Evolutionary conservation across 2,113 vertebrate species (phyloP).

Genomic region (Lethenteron reissneri): DNA sequence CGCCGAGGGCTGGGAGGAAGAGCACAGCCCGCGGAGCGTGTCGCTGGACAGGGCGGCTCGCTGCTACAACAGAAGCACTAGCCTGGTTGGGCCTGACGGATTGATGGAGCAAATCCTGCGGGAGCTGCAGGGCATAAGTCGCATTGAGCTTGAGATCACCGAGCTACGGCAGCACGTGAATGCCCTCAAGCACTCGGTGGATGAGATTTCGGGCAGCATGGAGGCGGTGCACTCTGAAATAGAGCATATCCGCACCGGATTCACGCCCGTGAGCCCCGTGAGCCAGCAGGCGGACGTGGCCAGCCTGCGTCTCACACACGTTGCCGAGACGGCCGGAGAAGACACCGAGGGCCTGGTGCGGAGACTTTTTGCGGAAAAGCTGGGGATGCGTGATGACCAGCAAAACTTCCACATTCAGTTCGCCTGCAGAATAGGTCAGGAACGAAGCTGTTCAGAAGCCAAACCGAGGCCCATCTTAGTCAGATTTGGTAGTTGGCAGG

Average conservation of each 20-base stretch:
- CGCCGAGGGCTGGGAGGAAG: neutral
- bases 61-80: neutral
- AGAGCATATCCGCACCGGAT: conserved; percentile 61
- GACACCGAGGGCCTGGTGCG: conserved; percentile 53
- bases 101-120: conserved; percentile 82
- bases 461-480: conserved; percentile 72
- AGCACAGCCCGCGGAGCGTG: neutral
- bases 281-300: conserved; percentile 63
- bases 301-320: conserved; percentile 66
- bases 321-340: conserved; percentile 66
- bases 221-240: conserved; percentile 73
- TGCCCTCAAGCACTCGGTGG: conserved; percentile 72
- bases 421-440: conserved; percentile 72
- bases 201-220: conserved; percentile 78
- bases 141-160: conserved; percentile 78
- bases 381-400: conserved; percentile 61
- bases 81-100: conserved; percentile 44
- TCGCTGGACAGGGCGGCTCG: conserved; percentile 1
- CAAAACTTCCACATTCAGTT: conserved; percentile 69
- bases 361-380: conserved; percentile 62
- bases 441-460: conserved; percentile 73
- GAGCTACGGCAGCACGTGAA: conserved; percentile 63
- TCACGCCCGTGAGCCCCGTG: conserved; percentile 48
- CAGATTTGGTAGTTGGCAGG: conserved; percentile 67
- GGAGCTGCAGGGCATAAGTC: conserved; percentile 77